phyloP scores from a whole-genome alignment of 2,113 vertebrate genomes.

The Scalopus aquaticus region DNA sequence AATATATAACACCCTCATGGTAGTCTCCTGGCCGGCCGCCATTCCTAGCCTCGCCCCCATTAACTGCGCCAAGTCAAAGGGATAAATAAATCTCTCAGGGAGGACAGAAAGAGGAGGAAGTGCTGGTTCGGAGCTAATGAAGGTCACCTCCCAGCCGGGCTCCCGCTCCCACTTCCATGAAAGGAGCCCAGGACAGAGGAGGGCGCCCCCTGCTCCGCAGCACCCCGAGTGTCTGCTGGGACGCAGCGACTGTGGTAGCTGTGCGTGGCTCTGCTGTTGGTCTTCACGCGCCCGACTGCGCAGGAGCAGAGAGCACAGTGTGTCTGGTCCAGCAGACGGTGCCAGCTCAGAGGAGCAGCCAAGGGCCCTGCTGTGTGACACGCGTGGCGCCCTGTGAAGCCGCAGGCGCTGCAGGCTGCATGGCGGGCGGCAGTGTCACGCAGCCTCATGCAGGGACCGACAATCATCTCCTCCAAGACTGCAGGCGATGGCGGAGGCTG shows the following conservation, averaged over 20 bases:
- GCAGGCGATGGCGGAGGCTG: not conserved
- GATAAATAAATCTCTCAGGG: conserved; percentile 74
- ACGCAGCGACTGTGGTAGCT: not conserved
- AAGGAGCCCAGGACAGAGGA: conserved; percentile 24
- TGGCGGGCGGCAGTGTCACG: not conserved
- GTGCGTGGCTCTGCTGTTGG: not conserved
- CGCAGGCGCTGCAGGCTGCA: not conserved
- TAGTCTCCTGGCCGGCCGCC: conserved; percentile 66
- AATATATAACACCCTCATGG: conserved; percentile 62
- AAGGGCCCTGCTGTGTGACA: not conserved
- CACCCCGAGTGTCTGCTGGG: not conserved
- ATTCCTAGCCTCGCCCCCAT: conserved; percentile 56
- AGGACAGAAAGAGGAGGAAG: conserved; percentile 58
- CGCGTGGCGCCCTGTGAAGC: not conserved
- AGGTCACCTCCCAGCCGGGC: conserved; percentile 54
- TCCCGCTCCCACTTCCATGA: conserved; percentile 35
- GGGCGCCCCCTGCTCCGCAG: not conserved
- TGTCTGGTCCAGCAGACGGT: not conserved
- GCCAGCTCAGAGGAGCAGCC: not conserved
- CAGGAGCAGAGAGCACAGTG: not conserved
- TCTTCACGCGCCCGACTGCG: not conserved
- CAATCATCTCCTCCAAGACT: not conserved
- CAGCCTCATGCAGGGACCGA: not conserved
- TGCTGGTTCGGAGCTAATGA: conserved; percentile 57
- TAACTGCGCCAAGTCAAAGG: conserved; percentile 56